A percentile compares a stretch with the other conserved stretches of the same genome.
Evolutionary conservation across 2,888 invertebrate species (phyloP).

Genomic region (Leptothorax acervorum): DNA sequence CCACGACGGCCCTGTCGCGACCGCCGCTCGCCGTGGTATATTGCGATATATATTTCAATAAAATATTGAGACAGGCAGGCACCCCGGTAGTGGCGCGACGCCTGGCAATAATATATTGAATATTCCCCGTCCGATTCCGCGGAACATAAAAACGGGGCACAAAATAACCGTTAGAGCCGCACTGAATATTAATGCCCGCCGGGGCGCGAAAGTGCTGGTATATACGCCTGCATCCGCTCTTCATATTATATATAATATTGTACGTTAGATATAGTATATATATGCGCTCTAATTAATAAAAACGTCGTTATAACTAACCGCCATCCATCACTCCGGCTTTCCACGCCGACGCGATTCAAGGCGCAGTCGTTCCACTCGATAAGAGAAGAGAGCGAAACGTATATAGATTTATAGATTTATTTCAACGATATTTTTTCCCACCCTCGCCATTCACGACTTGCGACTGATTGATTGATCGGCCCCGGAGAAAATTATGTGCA

Average conservation of each 20-base stretch:
- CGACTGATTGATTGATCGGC: constrained; percentile 45
- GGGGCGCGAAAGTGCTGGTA: constrained; percentile 52
- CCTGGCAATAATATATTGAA: constrained; percentile 79
- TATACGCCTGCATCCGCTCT: background rate
- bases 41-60: constrained; percentile 81
- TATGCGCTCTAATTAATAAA: constrained; percentile 41
- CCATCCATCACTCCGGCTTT: constrained; percentile 43
- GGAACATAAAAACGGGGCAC: constrained; percentile 76
- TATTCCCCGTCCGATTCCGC: constrained; percentile 75
- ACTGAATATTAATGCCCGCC: constrained; percentile 79
- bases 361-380: constrained; percentile 41
- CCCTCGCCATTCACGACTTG: constrained; percentile 18
- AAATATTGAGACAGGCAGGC: constrained; percentile 80
- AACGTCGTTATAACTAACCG: constrained; percentile 25
- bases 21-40: constrained; percentile 67
- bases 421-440: constrained; percentile 36
- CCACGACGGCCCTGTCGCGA: constrained; percentile 66
- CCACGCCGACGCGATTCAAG: constrained; percentile 36
- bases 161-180: constrained; percentile 78
- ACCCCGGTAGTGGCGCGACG: constrained; percentile 62
- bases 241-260: constrained; percentile 24
- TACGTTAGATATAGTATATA: background rate
- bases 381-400: constrained; percentile 29
- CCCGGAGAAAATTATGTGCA: constrained; percentile 29
- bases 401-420: constrained; percentile 41